Base-by-base conservation (phyloP, 1,140 invertebrate genomes). In the Ceratina calcarata region DNA sequence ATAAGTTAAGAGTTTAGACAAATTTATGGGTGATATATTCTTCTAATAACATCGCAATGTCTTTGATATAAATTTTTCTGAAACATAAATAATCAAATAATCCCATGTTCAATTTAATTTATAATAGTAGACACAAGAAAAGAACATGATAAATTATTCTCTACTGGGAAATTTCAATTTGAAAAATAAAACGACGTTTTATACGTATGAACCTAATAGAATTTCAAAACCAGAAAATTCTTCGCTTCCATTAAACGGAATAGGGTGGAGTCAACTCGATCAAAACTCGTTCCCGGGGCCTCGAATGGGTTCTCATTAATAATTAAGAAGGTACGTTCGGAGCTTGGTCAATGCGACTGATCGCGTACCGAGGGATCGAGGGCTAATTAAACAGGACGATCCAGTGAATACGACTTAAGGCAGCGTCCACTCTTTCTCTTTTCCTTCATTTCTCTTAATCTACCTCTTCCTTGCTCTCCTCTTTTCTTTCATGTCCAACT, bases 331-430 rank as follows among this genome's bases (percentile, higher is more conserved):
- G 88, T 78, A 79, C 68, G 75, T 24, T 78, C 55, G 10, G 27
- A 62, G 58, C 64, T 22, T 24, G 64, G 45, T 82, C 27, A 45
- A 61, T 62, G 75, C 68, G 70, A 32, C 57, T 24, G 69, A 20
- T 37, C 16, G 64, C 49, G 57, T n/a, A 74, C 78, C 27, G 62
- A 78, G 64, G 78, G 49, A 53, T 53, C 61, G 80, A 62, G 67
- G 75, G 73, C 79, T 89, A 89, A 89, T 89, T 89, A 89, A 88
- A 88, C 81, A 76, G 82, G 67, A 86, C 77, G 82, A 87, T 88
- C 83, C 78, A 67, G 65, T 58, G 68, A 81, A 80, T 49, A 24
- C 78, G 16, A 60, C 51, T 57, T 64, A 27, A 58, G 51, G 64
- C 64, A 37, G 62, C 58, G 73, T 66, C 58, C 61, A 53, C 53